A percentile compares a stretch with the other conserved stretches of the same genome.
phyloP scores from a whole-genome alignment of 2,888 invertebrate species.

The Euzetes globulus region DNA sequence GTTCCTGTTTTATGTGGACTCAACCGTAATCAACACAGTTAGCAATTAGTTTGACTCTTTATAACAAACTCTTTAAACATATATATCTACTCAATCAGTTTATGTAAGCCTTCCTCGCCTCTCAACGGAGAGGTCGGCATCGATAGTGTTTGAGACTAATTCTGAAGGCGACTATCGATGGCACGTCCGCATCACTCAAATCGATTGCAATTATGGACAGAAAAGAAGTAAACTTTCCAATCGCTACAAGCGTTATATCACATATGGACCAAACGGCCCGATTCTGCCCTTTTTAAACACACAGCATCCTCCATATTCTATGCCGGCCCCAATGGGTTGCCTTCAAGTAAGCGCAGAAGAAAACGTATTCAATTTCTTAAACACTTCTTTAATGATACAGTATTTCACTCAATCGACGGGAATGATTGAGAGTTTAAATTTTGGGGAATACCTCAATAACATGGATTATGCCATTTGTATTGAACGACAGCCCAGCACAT shows the following conservation, averaged over 20 bases:
- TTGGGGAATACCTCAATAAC: conserved; percentile 38
- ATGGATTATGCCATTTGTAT: conserved; percentile 39
- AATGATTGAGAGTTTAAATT: conserved; percentile 38
- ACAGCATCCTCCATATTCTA: conserved; percentile 17
- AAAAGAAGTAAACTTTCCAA: background rate
- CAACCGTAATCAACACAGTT: conserved; percentile 38
- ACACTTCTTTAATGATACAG: too few relatives aligned
- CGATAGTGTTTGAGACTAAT: conserved; percentile 37
- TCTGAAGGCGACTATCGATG: conserved; percentile 36
- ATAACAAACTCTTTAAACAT: background rate
- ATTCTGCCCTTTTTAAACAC: background rate
- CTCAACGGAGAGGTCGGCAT: conserved; percentile 31
- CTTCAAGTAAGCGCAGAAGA: conserved; percentile 4
- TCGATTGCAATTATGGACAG: conserved; percentile 29
- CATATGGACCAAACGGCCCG: background rate
- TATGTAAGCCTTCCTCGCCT: conserved; percentile 34
- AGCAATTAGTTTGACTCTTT: conserved; percentile 10
- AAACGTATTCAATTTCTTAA: too few relatives aligned
- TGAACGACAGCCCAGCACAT: conserved; percentile 37
- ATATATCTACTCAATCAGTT: conserved; percentile 14
- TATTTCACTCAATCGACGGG: conserved; percentile 35
- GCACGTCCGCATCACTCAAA: conserved; percentile 38
- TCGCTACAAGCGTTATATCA: background rate
- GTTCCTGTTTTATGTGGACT: conserved; percentile 36
- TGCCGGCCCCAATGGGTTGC: conserved; percentile 33